A percentile compares a stretch with the other conserved stretches of the same genome.
Conservation (phyloP, 2,113 vertebrate species). For the Strigops habroptila region DNA sequence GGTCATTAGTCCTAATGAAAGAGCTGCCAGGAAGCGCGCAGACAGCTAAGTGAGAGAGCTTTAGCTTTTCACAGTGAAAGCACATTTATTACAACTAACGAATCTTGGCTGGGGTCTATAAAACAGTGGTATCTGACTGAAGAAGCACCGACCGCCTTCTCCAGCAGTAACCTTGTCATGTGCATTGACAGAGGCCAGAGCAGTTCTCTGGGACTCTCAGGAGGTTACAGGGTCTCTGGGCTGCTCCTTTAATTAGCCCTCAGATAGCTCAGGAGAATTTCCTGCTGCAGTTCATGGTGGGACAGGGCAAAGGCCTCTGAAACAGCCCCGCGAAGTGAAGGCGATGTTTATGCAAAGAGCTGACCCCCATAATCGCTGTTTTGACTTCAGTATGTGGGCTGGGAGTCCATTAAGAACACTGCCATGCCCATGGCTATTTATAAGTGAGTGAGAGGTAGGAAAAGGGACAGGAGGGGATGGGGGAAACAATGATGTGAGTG, state of each 20-base stretch:
- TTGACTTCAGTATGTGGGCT: background rate
- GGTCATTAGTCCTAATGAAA: background rate
- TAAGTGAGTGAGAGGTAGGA: accelerated
- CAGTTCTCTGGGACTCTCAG: background rate
- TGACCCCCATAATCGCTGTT: background rate
- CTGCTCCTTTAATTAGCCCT: constrained; percentile 54
- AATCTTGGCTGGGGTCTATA: background rate
- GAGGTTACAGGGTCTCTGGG: background rate
- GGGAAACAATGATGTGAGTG: background rate
- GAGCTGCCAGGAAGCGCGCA: background rate
- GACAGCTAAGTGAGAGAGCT: background rate
- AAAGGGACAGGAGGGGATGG: background rate
- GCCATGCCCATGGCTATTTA: background rate
- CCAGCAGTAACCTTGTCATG: constrained; percentile 18
- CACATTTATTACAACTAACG: constrained; percentile 28
- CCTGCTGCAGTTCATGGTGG: background rate
- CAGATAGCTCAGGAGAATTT: constrained; percentile 11
- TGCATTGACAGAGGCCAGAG: constrained; percentile 60
- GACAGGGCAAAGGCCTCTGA: constrained; percentile 17
- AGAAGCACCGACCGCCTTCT: background rate
- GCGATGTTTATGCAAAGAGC: background rate
- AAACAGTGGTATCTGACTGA: background rate
- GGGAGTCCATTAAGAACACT: background rate
- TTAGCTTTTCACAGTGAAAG: background rate
- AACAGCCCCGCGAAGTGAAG: background rate